phyloP scores from a whole-genome alignment of 1,140 invertebrate genomes.

The Camponotus vicinus region DNA sequence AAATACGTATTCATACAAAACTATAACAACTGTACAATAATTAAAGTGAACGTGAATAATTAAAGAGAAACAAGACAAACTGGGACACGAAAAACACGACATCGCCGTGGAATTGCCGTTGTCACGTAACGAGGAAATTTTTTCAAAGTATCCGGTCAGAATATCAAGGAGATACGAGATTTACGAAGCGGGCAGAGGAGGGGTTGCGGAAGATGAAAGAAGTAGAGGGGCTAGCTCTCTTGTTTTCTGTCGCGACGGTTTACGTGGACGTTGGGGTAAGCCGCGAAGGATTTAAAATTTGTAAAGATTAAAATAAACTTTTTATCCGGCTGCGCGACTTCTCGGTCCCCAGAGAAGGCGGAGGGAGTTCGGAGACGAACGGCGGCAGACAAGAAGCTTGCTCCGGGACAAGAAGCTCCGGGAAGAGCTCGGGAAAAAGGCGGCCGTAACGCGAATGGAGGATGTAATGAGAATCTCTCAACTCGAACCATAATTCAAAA shows the following conservation, averaged over 20 bases:
- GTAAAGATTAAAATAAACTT: slow-evolving; percentile 84
- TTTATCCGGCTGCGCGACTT: slow-evolving; percentile 77
- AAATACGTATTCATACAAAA: background rate
- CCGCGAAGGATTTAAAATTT: slow-evolving; percentile 79
- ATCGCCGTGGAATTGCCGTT: background rate
- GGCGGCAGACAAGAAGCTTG: slow-evolving; percentile 57
- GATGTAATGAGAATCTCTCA: slow-evolving; percentile 60
- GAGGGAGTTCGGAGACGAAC: slow-evolving; percentile 59
- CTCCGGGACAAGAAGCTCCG: slow-evolving; percentile 59
- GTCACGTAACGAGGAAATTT: slow-evolving; percentile 52
- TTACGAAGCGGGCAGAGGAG: slow-evolving; percentile 10
- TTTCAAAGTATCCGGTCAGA: background rate
- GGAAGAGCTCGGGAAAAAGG: slow-evolving; percentile 59
- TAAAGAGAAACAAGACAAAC: background rate
- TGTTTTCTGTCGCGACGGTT: slow-evolving; percentile 69
- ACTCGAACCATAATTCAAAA: slow-evolving; percentile 47
- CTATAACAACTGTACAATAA: background rate
- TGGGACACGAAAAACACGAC: background rate
- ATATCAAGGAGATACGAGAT: slow-evolving; percentile 59
- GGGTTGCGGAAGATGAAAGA: slow-evolving; percentile 33
- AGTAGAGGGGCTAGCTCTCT: slow-evolving; percentile 44
- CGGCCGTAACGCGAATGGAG: slow-evolving; percentile 58
- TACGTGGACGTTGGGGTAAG: slow-evolving; percentile 56
- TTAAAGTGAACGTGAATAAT: background rate
- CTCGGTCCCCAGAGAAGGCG: slow-evolving; percentile 46